These are phyloP conservation scores for Uropetala carovei DNA, from an alignment of 2,888 invertebrate species.

Conservation along the genomic window DNA sequence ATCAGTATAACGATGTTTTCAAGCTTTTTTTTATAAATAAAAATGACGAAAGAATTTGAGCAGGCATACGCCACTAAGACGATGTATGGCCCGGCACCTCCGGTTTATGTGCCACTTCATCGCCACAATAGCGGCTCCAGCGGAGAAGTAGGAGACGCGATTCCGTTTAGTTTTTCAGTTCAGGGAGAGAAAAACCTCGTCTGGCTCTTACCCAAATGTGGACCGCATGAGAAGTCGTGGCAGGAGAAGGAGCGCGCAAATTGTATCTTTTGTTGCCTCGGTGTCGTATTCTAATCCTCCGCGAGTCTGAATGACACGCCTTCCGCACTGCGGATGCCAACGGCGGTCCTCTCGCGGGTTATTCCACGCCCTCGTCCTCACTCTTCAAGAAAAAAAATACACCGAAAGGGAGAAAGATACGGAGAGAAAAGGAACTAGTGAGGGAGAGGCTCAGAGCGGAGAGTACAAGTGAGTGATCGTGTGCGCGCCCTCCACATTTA, in stretches of 20 bases:
- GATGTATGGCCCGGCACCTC: no score
- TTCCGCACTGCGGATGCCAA: constrained; percentile 25
- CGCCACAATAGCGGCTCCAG: neutral
- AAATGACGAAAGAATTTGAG: no score
- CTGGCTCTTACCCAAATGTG: neutral
- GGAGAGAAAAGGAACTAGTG: neutral
- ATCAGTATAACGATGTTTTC: no score
- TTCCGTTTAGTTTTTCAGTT: neutral
- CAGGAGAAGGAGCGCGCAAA: neutral
- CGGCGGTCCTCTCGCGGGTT: neutral
- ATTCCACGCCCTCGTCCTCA: neutral
- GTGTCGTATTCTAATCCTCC: constrained; percentile 10
- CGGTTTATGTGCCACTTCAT: neutral
- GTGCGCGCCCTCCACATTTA: neutral
- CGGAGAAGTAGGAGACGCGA: neutral
- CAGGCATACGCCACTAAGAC: no score
- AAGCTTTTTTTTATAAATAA: no score
- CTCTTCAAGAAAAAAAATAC: neutral
- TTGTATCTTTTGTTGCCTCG: constrained; percentile 1
- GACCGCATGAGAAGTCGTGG: neutral
- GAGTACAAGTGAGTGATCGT: neutral
- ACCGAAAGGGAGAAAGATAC: neutral
- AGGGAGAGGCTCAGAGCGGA: neutral
- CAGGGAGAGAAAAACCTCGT: neutral
- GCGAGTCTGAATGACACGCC: constrained; percentile 29